Evolutionary conservation across 2,797 vertebrate species (phyloP).

Genomic region (Halcyon smyrnensis): DNA sequence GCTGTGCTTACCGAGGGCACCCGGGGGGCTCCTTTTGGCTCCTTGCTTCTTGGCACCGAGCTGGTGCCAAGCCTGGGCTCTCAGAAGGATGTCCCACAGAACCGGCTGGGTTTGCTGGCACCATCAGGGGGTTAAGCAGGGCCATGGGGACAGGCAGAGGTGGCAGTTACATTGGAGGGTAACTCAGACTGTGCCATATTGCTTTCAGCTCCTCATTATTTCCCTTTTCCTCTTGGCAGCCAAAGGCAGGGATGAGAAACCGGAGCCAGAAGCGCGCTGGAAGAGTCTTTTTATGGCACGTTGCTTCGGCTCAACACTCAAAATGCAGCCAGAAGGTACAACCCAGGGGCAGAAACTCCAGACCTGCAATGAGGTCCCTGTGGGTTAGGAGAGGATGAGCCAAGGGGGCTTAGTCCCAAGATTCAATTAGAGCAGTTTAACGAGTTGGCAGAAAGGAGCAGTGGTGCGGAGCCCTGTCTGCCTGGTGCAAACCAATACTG

Average conservation of each 20-base stretch:
- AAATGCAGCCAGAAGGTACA: neutral
- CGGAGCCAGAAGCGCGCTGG: neutral
- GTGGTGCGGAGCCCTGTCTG: neutral
- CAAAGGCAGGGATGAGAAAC: neutral
- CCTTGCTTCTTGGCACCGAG: neutral
- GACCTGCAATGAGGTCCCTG: neutral
- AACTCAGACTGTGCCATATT: neutral
- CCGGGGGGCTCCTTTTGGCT: neutral
- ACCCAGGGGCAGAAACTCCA: neutral
- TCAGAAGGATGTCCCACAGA: neutral
- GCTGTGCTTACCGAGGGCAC: fast-evolving
- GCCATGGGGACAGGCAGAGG: neutral
- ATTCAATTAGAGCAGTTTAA: neutral
- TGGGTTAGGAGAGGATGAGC: neutral
- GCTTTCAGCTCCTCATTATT: slow-evolving; percentile 27
- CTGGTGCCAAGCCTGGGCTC: neutral
- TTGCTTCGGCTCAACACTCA: neutral
- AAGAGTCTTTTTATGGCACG: neutral
- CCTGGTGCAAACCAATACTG: fast-evolving
- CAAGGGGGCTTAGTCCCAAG: fast-evolving
- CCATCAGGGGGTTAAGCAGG: neutral
- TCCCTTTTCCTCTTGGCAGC: slow-evolving; percentile 11
- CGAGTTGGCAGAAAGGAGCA: fast-evolving
- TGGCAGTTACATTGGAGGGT: neutral
- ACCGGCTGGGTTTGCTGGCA: neutral